A percentile compares a stretch with the other conserved stretches of the same genome.
Evolutionary conservation across 2,888 invertebrate genomes (phyloP).

Genomic region (Elysia crispata): DNA sequence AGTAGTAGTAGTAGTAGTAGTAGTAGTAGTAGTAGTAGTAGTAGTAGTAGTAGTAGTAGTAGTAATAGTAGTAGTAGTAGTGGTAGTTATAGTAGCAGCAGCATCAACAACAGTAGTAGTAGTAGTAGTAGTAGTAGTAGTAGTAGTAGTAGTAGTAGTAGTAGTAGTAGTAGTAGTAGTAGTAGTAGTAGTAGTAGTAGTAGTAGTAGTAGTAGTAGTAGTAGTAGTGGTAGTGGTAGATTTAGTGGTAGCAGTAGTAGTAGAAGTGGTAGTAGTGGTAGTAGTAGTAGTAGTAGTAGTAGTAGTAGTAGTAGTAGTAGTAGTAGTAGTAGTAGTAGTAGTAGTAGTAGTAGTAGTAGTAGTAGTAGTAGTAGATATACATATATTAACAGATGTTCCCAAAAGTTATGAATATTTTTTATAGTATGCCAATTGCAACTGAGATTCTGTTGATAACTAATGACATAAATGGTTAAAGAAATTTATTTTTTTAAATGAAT

Average conservation of each 20-base stretch:
- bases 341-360: conserved; percentile 26
- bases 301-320: conserved; percentile 35
- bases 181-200: conserved; percentile 42
- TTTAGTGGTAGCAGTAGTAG: too few relatives aligned
- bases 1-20: too few relatives aligned
- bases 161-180: conserved; percentile 37
- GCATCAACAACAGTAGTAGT: too few relatives aligned
- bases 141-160: conserved; percentile 33
- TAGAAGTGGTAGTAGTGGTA: conserved; percentile 16
- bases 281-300: conserved; percentile 33
- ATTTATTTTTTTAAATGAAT: too few relatives aligned
- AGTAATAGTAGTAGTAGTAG: conserved; percentile 42
- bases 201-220: conserved; percentile 37
- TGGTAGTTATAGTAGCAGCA: too few relatives aligned
- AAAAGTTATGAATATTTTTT: too few relatives aligned
- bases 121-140: conserved; percentile 40
- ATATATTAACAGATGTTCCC: neutral
- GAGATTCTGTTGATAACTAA: too few relatives aligned
- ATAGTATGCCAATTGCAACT: too few relatives aligned
- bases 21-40: too few relatives aligned
- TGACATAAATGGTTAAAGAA: too few relatives aligned
- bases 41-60: conserved; percentile 30
- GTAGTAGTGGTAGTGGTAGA: too few relatives aligned
- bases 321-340: conserved; percentile 36
- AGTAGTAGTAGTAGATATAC: conserved; percentile 24